Evolutionary conservation across 2,113 vertebrate species (phyloP).

Genomic region (Falco punctatus): DNA sequence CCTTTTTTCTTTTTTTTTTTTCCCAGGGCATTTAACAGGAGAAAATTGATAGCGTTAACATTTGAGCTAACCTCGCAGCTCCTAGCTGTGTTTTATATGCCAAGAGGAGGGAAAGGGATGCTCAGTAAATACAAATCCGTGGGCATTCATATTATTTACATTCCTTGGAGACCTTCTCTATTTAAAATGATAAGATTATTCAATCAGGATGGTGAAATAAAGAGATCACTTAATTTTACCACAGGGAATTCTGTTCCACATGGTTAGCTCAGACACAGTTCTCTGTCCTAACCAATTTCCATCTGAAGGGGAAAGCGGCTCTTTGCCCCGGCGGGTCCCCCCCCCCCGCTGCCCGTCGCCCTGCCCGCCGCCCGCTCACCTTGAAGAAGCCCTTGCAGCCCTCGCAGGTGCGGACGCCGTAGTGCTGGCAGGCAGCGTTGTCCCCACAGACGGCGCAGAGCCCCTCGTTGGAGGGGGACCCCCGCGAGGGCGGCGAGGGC

Average conservation of each 20-base stretch:
- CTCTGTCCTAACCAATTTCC: conserved; percentile 85
- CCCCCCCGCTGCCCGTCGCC: background rate
- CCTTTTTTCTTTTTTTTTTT: background rate
- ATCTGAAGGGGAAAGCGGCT: conserved; percentile 72
- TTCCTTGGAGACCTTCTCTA: conserved; percentile 84
- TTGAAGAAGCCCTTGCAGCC: conserved; percentile 99
- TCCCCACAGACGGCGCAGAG: conserved; percentile 97
- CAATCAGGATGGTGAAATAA: conserved; percentile 87
- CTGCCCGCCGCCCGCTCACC: conserved; percentile 65
- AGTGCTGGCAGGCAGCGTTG: conserved; percentile 97
- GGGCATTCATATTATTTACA: conserved; percentile 93
- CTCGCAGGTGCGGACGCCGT: conserved; percentile 93
- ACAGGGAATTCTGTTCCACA: conserved; percentile 86
- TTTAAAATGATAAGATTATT: conserved; percentile 87
- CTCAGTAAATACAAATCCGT: conserved; percentile 93
- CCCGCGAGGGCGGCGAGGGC: conserved; percentile 93
- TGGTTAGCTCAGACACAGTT: conserved; percentile 81
- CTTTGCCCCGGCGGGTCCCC: conserved; percentile 52
- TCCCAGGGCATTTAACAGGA: conserved; percentile 72
- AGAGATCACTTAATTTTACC: conserved; percentile 88
- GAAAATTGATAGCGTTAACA: conserved; percentile 79
- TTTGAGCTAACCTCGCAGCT: conserved; percentile 76
- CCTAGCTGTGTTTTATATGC: conserved; percentile 84
- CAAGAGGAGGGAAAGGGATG: conserved; percentile 79
- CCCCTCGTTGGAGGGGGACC: conserved; percentile 96